A percentile compares a stretch with the other conserved stretches of the same genome.
These are phyloP conservation scores for Samia ricini DNA, from an alignment of 1,140 invertebrate genomes.

Conservation along the genomic window DNA sequence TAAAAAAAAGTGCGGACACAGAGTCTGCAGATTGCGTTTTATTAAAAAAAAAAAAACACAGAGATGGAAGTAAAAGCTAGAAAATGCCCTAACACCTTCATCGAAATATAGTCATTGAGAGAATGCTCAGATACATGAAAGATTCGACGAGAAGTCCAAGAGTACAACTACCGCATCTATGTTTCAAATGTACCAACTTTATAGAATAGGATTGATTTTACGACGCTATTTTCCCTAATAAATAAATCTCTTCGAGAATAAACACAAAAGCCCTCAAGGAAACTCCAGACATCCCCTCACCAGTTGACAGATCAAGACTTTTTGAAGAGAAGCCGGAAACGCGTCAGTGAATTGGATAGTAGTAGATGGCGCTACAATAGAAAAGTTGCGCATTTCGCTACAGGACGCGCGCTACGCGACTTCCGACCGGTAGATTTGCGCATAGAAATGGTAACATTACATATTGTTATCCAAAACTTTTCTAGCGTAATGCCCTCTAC, in stretches of 20 bases:
- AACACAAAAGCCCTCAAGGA: conserved; percentile 70
- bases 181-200: not conserved
- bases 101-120: too few relatives aligned
- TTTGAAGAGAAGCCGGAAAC: conserved; percentile 71
- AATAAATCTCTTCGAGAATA: conserved; percentile 62
- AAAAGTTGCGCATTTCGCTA: conserved; percentile 47
- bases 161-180: not conserved
- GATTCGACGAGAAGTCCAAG: too few relatives aligned
- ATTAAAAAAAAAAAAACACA: too few relatives aligned
- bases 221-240: conserved; percentile 10
- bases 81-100: too few relatives aligned
- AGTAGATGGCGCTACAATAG: conserved; percentile 73
- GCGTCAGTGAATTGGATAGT: conserved; percentile 68
- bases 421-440: conserved; percentile 64
- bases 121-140: too few relatives aligned
- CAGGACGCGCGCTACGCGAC: conserved; percentile 41
- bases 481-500: conserved; percentile 57
- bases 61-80: too few relatives aligned
- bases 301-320: conserved; percentile 67
- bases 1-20: too few relatives aligned
- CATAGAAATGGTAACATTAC: conserved; percentile 76
- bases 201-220: not conserved
- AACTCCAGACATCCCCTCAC: conserved; percentile 57
- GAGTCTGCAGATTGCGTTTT: too few relatives aligned
- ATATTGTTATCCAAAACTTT: conserved; percentile 74